phyloP scores from a whole-genome alignment of 2,888 invertebrate species.

The Rugalucina vietnamica region DNA sequence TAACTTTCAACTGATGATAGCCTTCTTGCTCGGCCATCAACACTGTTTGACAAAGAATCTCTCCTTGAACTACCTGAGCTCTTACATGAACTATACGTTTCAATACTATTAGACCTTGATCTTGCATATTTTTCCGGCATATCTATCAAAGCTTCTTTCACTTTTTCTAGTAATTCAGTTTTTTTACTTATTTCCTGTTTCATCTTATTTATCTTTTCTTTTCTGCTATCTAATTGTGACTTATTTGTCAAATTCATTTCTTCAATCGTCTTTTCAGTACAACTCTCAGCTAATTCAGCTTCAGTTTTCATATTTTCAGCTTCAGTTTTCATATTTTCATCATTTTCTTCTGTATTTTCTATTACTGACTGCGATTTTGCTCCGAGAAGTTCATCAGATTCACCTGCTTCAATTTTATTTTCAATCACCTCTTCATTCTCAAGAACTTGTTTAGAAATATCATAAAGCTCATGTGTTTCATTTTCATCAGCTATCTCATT shows the following conservation, averaged over 20 bases:
- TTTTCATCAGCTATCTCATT: conserved; percentile 30
- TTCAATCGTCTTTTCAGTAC: background rate
- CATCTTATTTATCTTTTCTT: background rate
- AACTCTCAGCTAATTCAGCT: background rate
- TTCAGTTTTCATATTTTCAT: background rate
- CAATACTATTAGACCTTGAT: conserved; percentile 40
- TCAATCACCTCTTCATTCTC: background rate
- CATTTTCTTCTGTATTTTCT: no score
- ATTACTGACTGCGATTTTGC: background rate
- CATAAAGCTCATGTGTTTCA: conserved; percentile 5
- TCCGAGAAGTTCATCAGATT: background rate
- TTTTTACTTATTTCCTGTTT: background rate
- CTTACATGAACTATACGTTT: conserved; percentile 16
- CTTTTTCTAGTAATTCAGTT: background rate
- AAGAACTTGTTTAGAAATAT: no score
- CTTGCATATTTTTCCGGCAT: background rate
- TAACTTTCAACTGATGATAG: background rate
- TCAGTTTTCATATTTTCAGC: background rate
- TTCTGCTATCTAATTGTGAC: background rate
- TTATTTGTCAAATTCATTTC: background rate
- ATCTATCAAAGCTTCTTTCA: background rate
- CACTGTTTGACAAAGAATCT: conserved; percentile 22
- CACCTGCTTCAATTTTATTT: background rate
- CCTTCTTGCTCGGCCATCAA: background rate
- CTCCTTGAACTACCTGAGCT: conserved; percentile 24